Evolutionary conservation across 1,140 invertebrate genomes (phyloP).

Genomic region (Cephus cinctus): DNA sequence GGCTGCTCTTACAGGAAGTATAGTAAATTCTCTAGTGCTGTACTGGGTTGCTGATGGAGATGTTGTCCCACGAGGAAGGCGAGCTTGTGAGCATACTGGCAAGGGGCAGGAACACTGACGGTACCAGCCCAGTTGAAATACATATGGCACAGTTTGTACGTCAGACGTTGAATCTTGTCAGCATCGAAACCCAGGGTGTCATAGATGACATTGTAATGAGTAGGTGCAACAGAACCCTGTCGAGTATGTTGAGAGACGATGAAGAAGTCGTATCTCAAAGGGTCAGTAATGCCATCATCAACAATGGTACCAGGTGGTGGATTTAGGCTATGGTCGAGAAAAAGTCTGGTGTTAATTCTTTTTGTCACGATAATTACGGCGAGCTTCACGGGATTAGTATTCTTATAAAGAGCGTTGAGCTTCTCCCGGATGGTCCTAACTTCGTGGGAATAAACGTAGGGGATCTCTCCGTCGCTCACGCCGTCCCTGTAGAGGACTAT

Average conservation of each 20-base stretch:
- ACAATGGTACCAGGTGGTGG: conserved; percentile 83
- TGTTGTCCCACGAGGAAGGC: too few species aligned
- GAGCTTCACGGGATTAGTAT: conserved; percentile 55
- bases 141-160: conserved; percentile 80
- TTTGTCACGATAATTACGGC: conserved; percentile 74
- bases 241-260: conserved; percentile 74
- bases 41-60: too few species aligned
- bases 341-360: conserved; percentile 70
- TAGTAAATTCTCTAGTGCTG: too few species aligned
- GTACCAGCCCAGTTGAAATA: conserved; percentile 85
- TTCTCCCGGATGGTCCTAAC: conserved; percentile 58
- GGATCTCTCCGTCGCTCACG: conserved; percentile 82
- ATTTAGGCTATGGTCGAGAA: too few species aligned
- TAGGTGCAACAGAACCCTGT: conserved; percentile 81
- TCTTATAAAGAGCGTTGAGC: conserved; percentile 56
- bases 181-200: conserved; percentile 63
- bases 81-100: conserved; percentile 86
- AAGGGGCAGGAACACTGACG: conserved; percentile 80
- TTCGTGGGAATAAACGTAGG: conserved; percentile 64
- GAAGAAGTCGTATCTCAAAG: conserved; percentile 79
- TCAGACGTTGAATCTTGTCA: conserved; percentile 71
- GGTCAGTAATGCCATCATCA: conserved; percentile 81
- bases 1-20: too few species aligned
- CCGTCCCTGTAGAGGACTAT: conserved; percentile 78
- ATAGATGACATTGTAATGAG: conserved; percentile 75